Conservation (phyloP, 2,797 vertebrate genomes). For the Enteromius fasciolatus region DNA sequence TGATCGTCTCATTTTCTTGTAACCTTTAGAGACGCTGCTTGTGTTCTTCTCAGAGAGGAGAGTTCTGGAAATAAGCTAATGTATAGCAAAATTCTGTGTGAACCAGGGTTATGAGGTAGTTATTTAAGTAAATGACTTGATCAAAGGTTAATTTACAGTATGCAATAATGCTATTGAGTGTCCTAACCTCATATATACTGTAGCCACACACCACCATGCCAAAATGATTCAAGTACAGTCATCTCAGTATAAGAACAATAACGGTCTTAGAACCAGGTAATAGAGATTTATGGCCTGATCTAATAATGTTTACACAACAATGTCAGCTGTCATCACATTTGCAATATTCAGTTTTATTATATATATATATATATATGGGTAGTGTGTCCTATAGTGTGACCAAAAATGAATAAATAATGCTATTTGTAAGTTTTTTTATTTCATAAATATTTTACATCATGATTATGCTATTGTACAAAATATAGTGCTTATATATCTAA, state of each 20-base stretch:
- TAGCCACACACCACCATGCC: not conserved
- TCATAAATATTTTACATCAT: not conserved
- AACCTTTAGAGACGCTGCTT: slow-evolving; percentile 51
- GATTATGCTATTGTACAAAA: not conserved
- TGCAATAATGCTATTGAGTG: not conserved
- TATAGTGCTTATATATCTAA: not conserved
- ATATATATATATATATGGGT: too few relatives aligned
- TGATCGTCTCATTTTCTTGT: slow-evolving; percentile 39
- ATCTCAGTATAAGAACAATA: slow-evolving; percentile 2
- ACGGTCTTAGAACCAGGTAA: not conserved
- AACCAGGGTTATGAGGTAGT: slow-evolving; percentile 24
- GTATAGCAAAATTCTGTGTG: slow-evolving; percentile 17
- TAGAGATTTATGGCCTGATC: not conserved
- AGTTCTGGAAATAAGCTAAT: slow-evolving; percentile 34
- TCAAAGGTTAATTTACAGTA: slow-evolving; percentile 3
- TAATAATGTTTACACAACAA: not conserved
- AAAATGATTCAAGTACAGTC: not conserved
- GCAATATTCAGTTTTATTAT: not conserved
- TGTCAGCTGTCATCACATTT: not conserved
- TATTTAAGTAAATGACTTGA: slow-evolving; percentile 9
- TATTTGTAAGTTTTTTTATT: not conserved
- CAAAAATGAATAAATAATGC: too few relatives aligned
- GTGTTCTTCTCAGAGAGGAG: slow-evolving; percentile 34
- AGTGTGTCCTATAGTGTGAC: too few relatives aligned
- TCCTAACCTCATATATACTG: not conserved